These are phyloP conservation scores for Glyptemys insculpta DNA, from an alignment of 2,797 vertebrate genomes.

Conservation along the genomic window DNA sequence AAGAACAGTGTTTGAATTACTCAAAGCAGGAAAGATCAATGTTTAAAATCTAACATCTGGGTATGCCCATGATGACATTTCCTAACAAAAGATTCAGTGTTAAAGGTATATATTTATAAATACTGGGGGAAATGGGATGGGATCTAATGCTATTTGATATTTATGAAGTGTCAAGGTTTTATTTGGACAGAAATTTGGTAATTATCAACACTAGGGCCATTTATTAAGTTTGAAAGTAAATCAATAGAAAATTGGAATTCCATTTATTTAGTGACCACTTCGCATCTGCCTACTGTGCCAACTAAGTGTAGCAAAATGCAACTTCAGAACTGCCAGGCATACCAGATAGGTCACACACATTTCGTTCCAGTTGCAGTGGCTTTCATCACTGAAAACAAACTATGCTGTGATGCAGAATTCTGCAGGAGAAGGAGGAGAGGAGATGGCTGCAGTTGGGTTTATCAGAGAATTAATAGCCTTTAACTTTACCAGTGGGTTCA, in stretches of 20 bases:
- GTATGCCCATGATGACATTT: constrained; percentile 19
- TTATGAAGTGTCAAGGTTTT: constrained; percentile 62
- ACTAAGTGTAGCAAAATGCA: not conserved
- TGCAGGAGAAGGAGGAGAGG: not conserved
- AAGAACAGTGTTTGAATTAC: constrained; percentile 69
- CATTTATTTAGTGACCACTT: constrained; percentile 45
- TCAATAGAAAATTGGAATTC: constrained; percentile 55
- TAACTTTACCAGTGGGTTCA: not conserved
- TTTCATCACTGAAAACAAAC: not conserved
- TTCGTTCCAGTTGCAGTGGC: not conserved
- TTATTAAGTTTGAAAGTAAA: constrained; percentile 67
- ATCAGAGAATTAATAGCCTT: not conserved
- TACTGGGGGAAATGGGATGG: not conserved
- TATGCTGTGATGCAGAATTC: not conserved
- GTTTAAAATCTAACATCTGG: constrained; percentile 59
- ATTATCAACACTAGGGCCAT: constrained; percentile 41
- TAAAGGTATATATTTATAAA: constrained; percentile 62
- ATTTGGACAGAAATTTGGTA: constrained; percentile 56
- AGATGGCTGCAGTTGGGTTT: not conserved
- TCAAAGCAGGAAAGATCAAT: constrained; percentile 47
- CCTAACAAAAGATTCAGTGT: constrained; percentile 55
- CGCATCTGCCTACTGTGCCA: not conserved
- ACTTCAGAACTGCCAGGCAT: not conserved
- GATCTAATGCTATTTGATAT: constrained; percentile 25
- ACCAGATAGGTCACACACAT: not conserved